Evolutionary conservation across 2,797 vertebrate genomes (phyloP).

Genomic region (Phrynocephalus guinanensis): DNA sequence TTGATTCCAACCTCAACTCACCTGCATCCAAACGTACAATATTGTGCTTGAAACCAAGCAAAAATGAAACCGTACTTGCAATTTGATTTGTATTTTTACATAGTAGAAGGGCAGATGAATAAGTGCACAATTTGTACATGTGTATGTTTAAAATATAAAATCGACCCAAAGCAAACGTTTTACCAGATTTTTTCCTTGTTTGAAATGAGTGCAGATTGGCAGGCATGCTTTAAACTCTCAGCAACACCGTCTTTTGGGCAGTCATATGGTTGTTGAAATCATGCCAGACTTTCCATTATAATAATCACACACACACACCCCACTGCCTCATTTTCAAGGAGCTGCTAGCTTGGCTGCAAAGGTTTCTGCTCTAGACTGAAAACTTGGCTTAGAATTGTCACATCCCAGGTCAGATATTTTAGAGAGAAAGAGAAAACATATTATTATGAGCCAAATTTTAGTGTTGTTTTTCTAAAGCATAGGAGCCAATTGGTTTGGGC

Average conservation of each 20-base stretch:
- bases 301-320: conserved; percentile 38
- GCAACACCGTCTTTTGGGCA: conserved; percentile 52
- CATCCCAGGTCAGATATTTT: conserved; percentile 51
- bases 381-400: conserved; percentile 44
- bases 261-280: conserved; percentile 54
- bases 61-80: conserved; percentile 29
- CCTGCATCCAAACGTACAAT: background rate
- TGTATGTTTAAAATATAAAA: conserved; percentile 28
- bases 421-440: conserved; percentile 26
- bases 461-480: conserved; percentile 47
- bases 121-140: conserved; percentile 25
- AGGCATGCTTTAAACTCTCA: conserved; percentile 30
- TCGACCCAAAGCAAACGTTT: conserved; percentile 38
- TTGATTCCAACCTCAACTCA: conserved; percentile 24
- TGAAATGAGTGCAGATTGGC: conserved; percentile 54
- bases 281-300: conserved; percentile 73
- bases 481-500: background rate
- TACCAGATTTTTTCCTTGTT: conserved; percentile 61
- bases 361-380: conserved; percentile 46
- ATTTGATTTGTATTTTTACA: background rate
- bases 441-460: conserved; percentile 38
- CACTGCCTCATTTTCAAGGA: conserved; percentile 57
- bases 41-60: conserved; percentile 5
- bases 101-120: conserved; percentile 38
- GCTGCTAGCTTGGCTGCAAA: conserved; percentile 63